Base-by-base conservation (phyloP, 2,888 invertebrate species). In the Xylota segnis region DNA sequence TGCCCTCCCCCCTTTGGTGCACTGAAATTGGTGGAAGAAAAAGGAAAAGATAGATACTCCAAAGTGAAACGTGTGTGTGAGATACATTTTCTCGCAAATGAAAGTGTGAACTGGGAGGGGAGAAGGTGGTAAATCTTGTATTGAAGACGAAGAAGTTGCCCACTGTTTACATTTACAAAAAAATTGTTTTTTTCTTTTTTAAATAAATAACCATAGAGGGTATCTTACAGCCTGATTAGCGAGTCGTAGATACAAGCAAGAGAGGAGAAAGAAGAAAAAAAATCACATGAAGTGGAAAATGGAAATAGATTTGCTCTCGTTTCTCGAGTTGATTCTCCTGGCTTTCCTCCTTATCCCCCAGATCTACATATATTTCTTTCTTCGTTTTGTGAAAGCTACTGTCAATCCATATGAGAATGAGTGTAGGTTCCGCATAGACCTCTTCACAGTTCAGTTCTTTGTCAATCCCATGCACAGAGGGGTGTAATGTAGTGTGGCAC, bases 231-330 rank as follows among this genome's bases (percentile, higher is more conserved):
- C 56, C 32, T 45, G 18, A 74, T 74, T 56, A 74, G 63, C 74
- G 29, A 54, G 52, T 61, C 65, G 37, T 1, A 52, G 66, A 37
- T 52, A 37, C 52, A 32, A 34, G 6, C 32, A 32, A 34, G 6
- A 3, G 32, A 32, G 7, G 0, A 61, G 23, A 23, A 2, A 37
- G 43, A 61, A 45, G 27, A 34, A 29, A 45, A 34, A 34, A 27
- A 59, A 58, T 7, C 50, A 12, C 59, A 75, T 68, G 37, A 45
- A 75, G 59, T 66, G 66, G 59, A 59, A 75, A 81, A 68, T 81
- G 54, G 40, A 68, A 56, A 76, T 68, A 32, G 76, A 76, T 82
- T 56, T 82, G 76, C 54, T 76, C 76, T 70, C 54, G 47, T 82
- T 81, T 77, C 43, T 23, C 10, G 3, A 32, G 40, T 43, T 61